Percentiles rank a stretch among this genome's conserved stretches.
These are phyloP conservation scores for Apomyelois bistriatella DNA, from an alignment of 2,888 invertebrate species.

Conservation along the genomic window DNA sequence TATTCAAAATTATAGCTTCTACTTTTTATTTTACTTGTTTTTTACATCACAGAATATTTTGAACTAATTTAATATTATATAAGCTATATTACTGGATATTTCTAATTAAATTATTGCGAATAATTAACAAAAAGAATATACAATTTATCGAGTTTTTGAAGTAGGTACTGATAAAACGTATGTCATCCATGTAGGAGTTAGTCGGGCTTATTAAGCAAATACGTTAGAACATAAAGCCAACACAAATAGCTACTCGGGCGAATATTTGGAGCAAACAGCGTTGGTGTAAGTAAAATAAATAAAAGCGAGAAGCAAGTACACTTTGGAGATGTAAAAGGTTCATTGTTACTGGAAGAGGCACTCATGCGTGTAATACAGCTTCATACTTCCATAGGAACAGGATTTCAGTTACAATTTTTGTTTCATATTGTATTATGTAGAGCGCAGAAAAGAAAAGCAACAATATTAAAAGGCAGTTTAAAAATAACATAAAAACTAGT, in stretches of 20 bases:
- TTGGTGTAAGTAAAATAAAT: slow-evolving; percentile 45
- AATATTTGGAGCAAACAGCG: slow-evolving; percentile 38
- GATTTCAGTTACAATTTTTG: neutral
- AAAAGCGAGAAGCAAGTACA: slow-evolving; percentile 33
- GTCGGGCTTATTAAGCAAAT: slow-evolving; percentile 38
- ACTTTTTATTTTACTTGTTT: too few species aligned
- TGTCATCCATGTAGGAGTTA: slow-evolving; percentile 18
- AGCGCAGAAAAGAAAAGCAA: neutral
- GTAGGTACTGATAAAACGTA: too few species aligned
- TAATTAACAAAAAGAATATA: too few species aligned
- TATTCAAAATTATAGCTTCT: too few species aligned
- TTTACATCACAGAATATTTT: too few species aligned
- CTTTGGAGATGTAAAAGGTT: slow-evolving; percentile 13
- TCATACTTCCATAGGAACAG: neutral
- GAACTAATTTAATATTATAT: too few species aligned
- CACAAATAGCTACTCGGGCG: slow-evolving; percentile 34
- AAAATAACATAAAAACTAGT: too few species aligned
- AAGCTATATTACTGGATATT: too few species aligned
- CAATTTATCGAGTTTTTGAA: too few species aligned
- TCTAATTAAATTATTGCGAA: too few species aligned
- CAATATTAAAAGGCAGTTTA: too few species aligned
- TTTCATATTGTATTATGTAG: neutral
- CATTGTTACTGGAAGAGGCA: slow-evolving; percentile 28
- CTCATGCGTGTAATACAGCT: neutral
- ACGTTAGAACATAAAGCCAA: slow-evolving; percentile 38